These are phyloP conservation scores for Microctenopoma lineatum DNA, from an alignment of 2,797 vertebrate genomes.

Conservation along the genomic window DNA sequence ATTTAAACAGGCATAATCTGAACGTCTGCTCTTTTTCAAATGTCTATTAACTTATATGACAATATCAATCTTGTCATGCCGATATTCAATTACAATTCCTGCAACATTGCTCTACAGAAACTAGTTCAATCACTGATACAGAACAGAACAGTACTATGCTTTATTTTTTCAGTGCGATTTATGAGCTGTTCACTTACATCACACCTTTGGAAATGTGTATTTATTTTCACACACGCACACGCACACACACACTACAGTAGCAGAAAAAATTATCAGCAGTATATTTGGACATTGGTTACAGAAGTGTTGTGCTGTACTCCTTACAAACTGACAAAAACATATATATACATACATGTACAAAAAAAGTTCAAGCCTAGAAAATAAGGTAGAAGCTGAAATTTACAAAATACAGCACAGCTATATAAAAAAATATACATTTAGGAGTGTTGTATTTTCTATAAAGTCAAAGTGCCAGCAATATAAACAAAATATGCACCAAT, in stretches of 20 bases:
- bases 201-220: constrained; percentile 9
- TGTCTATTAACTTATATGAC: background rate
- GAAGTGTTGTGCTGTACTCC: background rate
- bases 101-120: background rate
- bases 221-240: background rate
- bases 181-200: background rate
- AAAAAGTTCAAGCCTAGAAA: constrained; percentile 66
- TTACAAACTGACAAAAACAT: constrained; percentile 12
- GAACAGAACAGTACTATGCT: constrained; percentile 8
- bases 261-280: constrained; percentile 3
- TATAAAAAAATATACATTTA: constrained; percentile 29
- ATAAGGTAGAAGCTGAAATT: constrained; percentile 29
- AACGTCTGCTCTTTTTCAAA: background rate
- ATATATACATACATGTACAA: constrained; percentile 53
- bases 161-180: constrained; percentile 37
- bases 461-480: constrained; percentile 23
- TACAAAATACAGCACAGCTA: constrained; percentile 32
- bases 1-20: background rate
- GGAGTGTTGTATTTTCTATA: constrained; percentile 11
- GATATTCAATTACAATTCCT: background rate
- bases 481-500: constrained; percentile 14
- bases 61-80: background rate
- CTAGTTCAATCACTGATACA: background rate
- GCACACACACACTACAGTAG: background rate
- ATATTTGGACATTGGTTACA: background rate